Evolutionary conservation across 2,888 invertebrate genomes (phyloP), one percentile per base, ranked within the genome.

Genomic region (Coremacera marginata): DNA sequence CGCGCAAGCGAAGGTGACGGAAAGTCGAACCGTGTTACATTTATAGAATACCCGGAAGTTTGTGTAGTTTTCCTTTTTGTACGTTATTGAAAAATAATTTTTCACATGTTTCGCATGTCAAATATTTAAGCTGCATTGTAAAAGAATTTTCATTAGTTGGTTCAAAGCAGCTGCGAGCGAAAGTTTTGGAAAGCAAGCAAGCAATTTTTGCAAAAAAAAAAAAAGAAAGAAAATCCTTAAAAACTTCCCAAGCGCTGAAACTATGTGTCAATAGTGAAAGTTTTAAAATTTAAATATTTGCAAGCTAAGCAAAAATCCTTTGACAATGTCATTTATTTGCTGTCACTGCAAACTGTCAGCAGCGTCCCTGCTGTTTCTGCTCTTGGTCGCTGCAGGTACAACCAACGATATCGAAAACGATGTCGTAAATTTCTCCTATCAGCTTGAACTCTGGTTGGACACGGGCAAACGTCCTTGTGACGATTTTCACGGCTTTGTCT

Each of bases 401-500:
- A 65, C 80, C 34, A 80, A 76, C 63, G 82, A 79, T 72, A 76
- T 83, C 11, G 84, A 86, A 44, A 83, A 83, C 60, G 86, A 86
- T 60, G 78, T 88, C 16, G 25, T 84, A 77, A 82, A 80, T 51
- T 86, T 88, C 27, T 82, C 84, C 4, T 84, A 84, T 70, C 84
- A 87, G 34, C 70, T 89, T 49, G 84, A 85, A 25, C 84, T 82
- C 22, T 83, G 84, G 76, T 60, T 88, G 70, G 86, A 88, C 76
- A 74, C 62, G 0, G 81, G 79, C 4, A 82, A 80, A 57, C 79
- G 81, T 22, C 88, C 88, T 3, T 88, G 88, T 62, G 82, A 86
- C 55, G 88, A 88, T 75, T 88, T 88, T 25, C 87, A 86, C 77
- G 85, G 84, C 16, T 86, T 84, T 78, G 86, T 89, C 5, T 89